Evolutionary conservation across 2,888 invertebrate species (phyloP).

Genomic region (Meiosimyza platycephala): DNA sequence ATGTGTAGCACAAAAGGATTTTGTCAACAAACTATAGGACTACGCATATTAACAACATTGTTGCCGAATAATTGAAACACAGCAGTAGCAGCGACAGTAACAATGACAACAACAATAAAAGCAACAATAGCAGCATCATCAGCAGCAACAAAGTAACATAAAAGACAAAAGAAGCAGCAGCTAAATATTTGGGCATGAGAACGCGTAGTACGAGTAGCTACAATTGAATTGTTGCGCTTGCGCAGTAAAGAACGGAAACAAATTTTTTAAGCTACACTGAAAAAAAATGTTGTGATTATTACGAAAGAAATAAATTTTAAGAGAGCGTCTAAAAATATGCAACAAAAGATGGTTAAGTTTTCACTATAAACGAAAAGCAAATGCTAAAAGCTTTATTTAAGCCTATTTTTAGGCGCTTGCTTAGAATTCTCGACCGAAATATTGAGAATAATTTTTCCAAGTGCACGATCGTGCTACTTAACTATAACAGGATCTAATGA

Average conservation of each 20-base stretch:
- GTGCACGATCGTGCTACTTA: too few relatives aligned
- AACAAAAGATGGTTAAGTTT: too few relatives aligned
- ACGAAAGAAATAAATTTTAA: too few relatives aligned
- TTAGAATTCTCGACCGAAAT: too few relatives aligned
- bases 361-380: too few relatives aligned
- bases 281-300: too few relatives aligned
- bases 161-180: slow-evolving; percentile 10
- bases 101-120: slow-evolving; percentile 5
- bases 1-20: neutral
- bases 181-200: slow-evolving; percentile 25
- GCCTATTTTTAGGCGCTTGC: too few relatives aligned
- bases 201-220: neutral
- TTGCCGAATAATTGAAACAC: slow-evolving; percentile 36
- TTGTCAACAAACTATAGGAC: neutral
- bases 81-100: neutral
- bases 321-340: too few relatives aligned
- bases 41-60: slow-evolving; percentile 33
- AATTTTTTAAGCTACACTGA: too few relatives aligned
- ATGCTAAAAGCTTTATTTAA: too few relatives aligned
- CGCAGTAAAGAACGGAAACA: neutral
- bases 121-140: neutral
- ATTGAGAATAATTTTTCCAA: too few relatives aligned
- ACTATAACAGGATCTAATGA: slow-evolving; percentile 27
- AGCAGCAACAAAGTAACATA: neutral
- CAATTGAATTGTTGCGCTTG: slow-evolving; percentile 24